phyloP scores from a whole-genome alignment of 2,888 invertebrate genomes.

The Creontiades dilutus region DNA sequence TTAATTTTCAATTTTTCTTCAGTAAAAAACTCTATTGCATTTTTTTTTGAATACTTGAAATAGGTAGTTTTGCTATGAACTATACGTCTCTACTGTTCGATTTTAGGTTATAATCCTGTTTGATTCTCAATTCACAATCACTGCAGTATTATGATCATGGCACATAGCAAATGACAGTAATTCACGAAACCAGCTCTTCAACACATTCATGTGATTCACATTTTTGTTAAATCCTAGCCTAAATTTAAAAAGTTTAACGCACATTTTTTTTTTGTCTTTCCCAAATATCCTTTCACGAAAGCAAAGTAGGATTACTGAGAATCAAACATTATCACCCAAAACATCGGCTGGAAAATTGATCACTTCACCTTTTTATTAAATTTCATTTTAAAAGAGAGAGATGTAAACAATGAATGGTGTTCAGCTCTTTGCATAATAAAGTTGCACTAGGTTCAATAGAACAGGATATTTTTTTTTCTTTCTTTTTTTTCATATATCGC shows the following conservation, averaged over 20 bases:
- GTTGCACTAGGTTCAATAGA: constrained; percentile 66
- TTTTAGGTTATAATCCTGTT: constrained; percentile 68
- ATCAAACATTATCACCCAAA: constrained; percentile 68
- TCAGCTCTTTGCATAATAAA: constrained; percentile 73
- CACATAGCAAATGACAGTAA: constrained; percentile 60
- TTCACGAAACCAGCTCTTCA: neutral
- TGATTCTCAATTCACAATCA: constrained; percentile 68
- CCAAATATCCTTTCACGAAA: constrained; percentile 36
- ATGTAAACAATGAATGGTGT: constrained; percentile 74
- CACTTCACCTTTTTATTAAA: constrained; percentile 66
- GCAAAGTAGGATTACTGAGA: constrained; percentile 58
- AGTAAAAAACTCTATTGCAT: constrained; percentile 74
- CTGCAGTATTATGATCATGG: constrained; percentile 56
- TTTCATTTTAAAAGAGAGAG: constrained; percentile 62
- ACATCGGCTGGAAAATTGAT: constrained; percentile 57
- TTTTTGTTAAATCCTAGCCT: constrained; percentile 21
- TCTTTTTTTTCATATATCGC: constrained; percentile 68
- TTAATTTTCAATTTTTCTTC: constrained; percentile 69
- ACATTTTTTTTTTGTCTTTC: constrained; percentile 16
- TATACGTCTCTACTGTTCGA: constrained; percentile 72
- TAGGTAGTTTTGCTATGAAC: constrained; percentile 60
- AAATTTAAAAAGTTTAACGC: constrained; percentile 25
- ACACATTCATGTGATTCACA: neutral
- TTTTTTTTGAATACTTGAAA: constrained; percentile 70
- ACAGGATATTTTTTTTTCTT: constrained; percentile 57